phyloP scores from a whole-genome alignment of 2,797 vertebrate genomes.

The Sebastes kiyomatsui region DNA sequence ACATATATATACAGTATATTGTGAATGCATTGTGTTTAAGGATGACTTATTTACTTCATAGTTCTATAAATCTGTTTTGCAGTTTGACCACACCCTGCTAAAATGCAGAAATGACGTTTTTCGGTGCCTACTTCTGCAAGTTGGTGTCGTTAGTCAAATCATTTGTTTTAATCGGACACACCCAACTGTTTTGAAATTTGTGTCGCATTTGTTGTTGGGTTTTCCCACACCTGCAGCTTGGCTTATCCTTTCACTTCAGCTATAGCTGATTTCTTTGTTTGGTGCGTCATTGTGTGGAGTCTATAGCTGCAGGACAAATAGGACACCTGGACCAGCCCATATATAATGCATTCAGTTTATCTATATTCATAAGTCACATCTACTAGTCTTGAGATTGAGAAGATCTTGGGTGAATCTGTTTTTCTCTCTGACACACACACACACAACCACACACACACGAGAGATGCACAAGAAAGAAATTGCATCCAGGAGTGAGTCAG shows the following conservation, averaged over 20 bases:
- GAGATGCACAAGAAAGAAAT: conserved; percentile 49
- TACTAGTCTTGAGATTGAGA: background rate
- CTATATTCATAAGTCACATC: background rate
- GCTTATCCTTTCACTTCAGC: background rate
- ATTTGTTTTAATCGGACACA: conserved; percentile 26
- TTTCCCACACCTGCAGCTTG: conserved; percentile 43
- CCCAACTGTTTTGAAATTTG: conserved; percentile 30
- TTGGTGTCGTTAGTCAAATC: background rate
- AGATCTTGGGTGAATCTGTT: conserved; percentile 14
- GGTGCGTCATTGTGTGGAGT: conserved; percentile 1
- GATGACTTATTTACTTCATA: background rate
- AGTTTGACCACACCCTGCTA: conserved; percentile 44
- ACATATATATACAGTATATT: no score
- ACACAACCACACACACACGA: background rate
- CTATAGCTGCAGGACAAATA: background rate
- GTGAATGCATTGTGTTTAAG: background rate
- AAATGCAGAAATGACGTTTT: conserved; percentile 40
- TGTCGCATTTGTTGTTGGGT: background rate
- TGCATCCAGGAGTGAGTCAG: conserved; percentile 51
- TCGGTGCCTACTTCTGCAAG: conserved; percentile 44
- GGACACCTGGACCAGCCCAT: background rate
- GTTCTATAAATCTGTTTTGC: background rate
- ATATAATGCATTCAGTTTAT: background rate
- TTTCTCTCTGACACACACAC: conserved; percentile 1
- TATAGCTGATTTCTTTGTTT: conserved; percentile 14